Percentiles rank a stretch among this genome's conserved stretches.
Evolutionary conservation across 1,140 invertebrate species (phyloP).

Genomic region (Hestina assimilis): DNA sequence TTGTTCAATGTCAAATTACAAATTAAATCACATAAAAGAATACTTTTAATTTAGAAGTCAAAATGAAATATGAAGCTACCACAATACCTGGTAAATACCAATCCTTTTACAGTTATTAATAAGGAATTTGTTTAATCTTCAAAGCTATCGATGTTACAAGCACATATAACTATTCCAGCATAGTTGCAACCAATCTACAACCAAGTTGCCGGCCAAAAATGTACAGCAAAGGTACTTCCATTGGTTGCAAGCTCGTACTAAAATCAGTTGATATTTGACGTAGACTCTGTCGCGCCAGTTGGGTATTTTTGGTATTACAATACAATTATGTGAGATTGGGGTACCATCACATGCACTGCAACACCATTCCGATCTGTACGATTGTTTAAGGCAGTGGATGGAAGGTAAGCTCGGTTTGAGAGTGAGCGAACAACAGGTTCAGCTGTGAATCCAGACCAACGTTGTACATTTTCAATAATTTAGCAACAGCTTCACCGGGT

Average conservation of each 20-base stretch:
- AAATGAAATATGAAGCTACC: background rate
- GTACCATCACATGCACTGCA: slow-evolving; percentile 40
- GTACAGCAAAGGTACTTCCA: slow-evolving; percentile 30
- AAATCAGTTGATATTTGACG: slow-evolving; percentile 63
- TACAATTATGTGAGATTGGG: slow-evolving; percentile 30
- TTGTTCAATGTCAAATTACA: slow-evolving; percentile 4
- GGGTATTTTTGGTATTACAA: slow-evolving; percentile 54
- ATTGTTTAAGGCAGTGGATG: slow-evolving; percentile 73
- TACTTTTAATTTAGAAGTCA: background rate
- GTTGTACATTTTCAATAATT: slow-evolving; percentile 80
- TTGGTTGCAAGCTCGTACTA: slow-evolving; percentile 63
- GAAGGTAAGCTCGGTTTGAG: slow-evolving; percentile 82
- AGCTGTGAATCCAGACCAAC: slow-evolving; percentile 84
- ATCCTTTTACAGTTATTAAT: background rate
- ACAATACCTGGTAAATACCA: background rate
- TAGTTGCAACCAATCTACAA: slow-evolving; percentile 47
- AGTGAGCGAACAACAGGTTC: slow-evolving; percentile 81
- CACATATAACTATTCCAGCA: slow-evolving; percentile 15
- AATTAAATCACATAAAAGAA: background rate
- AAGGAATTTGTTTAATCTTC: background rate
- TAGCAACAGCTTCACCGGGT: slow-evolving; percentile 71
- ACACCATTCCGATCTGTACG: slow-evolving; percentile 51
- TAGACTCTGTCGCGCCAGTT: slow-evolving; percentile 61
- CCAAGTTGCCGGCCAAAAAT: slow-evolving; percentile 36
- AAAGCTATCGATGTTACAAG: background rate